Percentiles rank a stretch among this genome's conserved stretches.
Evolutionary conservation across 1,140 invertebrate species (phyloP).

Genomic region (Drosophila tsacasi): DNA sequence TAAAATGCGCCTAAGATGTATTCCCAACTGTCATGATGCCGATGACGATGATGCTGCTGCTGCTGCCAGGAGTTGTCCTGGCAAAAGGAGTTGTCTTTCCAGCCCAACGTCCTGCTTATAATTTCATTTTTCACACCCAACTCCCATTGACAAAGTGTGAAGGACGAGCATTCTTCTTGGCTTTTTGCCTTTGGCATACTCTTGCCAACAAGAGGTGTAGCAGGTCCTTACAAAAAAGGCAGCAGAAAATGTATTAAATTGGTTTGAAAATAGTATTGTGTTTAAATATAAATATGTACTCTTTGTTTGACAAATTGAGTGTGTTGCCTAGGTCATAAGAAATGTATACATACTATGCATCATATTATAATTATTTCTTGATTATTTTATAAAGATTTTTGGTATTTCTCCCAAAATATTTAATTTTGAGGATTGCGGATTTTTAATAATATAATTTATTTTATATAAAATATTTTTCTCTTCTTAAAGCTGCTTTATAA

Average conservation of each 20-base stretch:
- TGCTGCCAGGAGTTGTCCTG: slow-evolving; percentile 24
- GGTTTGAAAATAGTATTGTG: not conserved
- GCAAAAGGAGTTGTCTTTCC: slow-evolving; percentile 40
- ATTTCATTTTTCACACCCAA: slow-evolving; percentile 81
- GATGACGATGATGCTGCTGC: slow-evolving; percentile 26
- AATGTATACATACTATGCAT: no score
- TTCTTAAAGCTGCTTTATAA: no score
- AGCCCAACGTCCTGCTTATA: slow-evolving; percentile 70
- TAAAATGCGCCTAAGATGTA: slow-evolving; percentile 84
- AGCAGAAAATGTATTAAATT: not conserved
- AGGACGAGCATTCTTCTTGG: slow-evolving; percentile 49
- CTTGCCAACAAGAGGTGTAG: slow-evolving; percentile 13
- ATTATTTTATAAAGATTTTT: no score
- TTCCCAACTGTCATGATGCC: slow-evolving; percentile 65
- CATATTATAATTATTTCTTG: no score
- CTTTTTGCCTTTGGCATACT: slow-evolving; percentile 51
- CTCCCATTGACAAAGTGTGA: slow-evolving; percentile 61
- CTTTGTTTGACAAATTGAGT: not conserved
- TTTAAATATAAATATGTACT: not conserved
- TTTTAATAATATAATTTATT: no score
- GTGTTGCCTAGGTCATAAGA: not conserved
- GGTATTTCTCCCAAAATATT: no score
- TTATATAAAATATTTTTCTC: no score
- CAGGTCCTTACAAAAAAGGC: no score
- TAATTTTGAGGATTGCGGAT: no score